A percentile compares a stretch with the other conserved stretches of the same genome.
phyloP scores from a whole-genome alignment of 2,888 invertebrate genomes.

The Synergus laeviventris region DNA sequence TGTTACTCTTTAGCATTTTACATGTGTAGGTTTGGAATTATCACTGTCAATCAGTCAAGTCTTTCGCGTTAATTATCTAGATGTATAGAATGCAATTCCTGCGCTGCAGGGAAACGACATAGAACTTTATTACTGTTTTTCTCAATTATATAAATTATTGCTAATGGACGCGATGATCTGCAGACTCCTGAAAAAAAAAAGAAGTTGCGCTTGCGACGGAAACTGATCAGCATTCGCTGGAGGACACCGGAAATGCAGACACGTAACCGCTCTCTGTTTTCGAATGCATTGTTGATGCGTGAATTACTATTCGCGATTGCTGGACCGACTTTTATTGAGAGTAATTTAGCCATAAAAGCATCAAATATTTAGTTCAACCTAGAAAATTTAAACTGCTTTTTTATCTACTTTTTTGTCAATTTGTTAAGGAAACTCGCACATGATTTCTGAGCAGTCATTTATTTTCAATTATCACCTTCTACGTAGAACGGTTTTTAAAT shows the following conservation, averaged over 20 bases:
- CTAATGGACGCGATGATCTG: constrained; percentile 1
- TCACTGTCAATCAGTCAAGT: constrained; percentile 8
- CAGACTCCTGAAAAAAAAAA: constrained; percentile 41
- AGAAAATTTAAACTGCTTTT: background rate
- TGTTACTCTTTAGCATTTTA: constrained; percentile 2
- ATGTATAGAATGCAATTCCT: constrained; percentile 1
- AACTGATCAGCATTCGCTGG: constrained; percentile 46
- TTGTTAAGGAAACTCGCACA: constrained; percentile 7
- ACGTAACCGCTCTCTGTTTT: constrained; percentile 19
- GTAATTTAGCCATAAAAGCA: background rate
- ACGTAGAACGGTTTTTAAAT: background rate
- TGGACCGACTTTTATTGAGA: background rate
- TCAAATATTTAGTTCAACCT: constrained; percentile 1
- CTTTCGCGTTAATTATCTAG: constrained; percentile 15
- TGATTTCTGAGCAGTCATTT: constrained; percentile 20
- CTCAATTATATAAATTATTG: constrained; percentile 28
- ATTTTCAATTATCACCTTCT: constrained; percentile 38
- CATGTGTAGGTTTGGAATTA: constrained; percentile 8
- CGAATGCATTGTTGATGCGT: constrained; percentile 23
- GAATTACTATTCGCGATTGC: constrained; percentile 1
- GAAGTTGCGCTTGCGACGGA: constrained; percentile 50
- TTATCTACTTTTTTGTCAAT: constrained; percentile 18
- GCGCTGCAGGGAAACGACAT: background rate
- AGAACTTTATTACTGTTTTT: constrained; percentile 19
- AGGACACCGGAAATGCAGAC: constrained; percentile 51